Conservation (phyloP, 2,113 vertebrate genomes). For the Toxotes chatareus region DNA sequence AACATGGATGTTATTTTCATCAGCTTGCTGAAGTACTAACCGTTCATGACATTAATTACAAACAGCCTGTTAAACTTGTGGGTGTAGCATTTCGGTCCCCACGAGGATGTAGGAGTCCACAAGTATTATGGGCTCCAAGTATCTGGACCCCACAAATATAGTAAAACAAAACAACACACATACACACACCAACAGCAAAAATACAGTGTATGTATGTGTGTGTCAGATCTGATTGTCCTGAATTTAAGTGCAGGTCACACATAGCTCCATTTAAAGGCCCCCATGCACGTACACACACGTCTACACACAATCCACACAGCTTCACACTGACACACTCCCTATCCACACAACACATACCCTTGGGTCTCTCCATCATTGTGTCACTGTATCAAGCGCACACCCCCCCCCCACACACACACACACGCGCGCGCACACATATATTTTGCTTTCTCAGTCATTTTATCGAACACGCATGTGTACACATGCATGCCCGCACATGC, state of each 20-base stretch:
- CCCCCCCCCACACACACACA: not conserved
- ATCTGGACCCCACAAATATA: too few species aligned
- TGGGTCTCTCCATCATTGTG: slow-evolving; percentile 24
- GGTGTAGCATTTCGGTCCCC: too few species aligned
- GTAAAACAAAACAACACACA: not conserved
- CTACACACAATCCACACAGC: too few species aligned
- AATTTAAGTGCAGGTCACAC: not conserved
- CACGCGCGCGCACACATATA: not conserved
- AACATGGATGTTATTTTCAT: too few species aligned
- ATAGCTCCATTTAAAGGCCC: not conserved
- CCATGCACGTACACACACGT: too few species aligned
- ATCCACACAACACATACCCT: not conserved
- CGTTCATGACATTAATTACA: too few species aligned
- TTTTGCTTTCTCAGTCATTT: not conserved
- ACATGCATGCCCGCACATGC: slow-evolving; percentile 1
- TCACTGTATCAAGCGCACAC: not conserved
- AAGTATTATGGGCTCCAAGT: too few species aligned
- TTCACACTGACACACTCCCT: not conserved
- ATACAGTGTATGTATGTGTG: slow-evolving; percentile 3
- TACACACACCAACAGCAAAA: not conserved
- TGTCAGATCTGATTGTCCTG: not conserved
- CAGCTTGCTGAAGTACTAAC: too few species aligned
- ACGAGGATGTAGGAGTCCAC: too few species aligned
- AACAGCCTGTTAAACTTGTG: too few species aligned
- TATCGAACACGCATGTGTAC: not conserved